Evolutionary conservation across 1,140 invertebrate genomes (phyloP), one percentile per base, ranked within the genome.

Genomic region (Aphidius gifuensis): DNA sequence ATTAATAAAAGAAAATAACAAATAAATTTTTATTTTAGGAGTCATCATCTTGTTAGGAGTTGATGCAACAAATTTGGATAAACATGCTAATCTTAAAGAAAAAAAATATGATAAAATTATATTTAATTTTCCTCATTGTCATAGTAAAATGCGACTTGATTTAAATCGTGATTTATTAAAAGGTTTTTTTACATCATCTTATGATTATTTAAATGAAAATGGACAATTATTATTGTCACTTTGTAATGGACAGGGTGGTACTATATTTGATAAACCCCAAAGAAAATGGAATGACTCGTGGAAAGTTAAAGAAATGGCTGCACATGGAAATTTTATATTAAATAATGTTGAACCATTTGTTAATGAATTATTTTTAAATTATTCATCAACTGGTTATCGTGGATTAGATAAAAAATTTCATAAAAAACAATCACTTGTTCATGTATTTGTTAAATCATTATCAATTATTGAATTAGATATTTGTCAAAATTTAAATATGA

Each of bases 51-150:
- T 81, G 11, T 73, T 82, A 62, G 77, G 79, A 45, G 78, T 85
- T 32, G 85, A 86, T 81, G 85, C 76, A 70, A 83, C 80, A 44
- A 77, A 76, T 64, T 65, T 84, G 39, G 62, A 68, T 39, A 50
- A 75, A 6, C 64, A 76, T 64, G 32, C 69, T 11, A 50, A 58
- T 8, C 67, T 84, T 11, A 67, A 47, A 21, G 61, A 67, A 6
- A 55, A 72, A 47, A 60, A 61, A 45, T 87, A 85, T 73, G 67
- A 78, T 16, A 79, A 79, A 72, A 80, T 87, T 45, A 77, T 87
- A 44, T 88, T 88, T 68, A 88, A 87, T 68, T 88, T 87, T 73
- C 86, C 86, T 40, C 85, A 87, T 71, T 78, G 83, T 51, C 84
- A 85, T 54, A 85, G 86, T n/a, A 87, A 87, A 78, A 87, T 86